These are phyloP conservation scores for Collichthys lucidus DNA, from an alignment of 2,113 vertebrate genomes.

Conservation along the genomic window DNA sequence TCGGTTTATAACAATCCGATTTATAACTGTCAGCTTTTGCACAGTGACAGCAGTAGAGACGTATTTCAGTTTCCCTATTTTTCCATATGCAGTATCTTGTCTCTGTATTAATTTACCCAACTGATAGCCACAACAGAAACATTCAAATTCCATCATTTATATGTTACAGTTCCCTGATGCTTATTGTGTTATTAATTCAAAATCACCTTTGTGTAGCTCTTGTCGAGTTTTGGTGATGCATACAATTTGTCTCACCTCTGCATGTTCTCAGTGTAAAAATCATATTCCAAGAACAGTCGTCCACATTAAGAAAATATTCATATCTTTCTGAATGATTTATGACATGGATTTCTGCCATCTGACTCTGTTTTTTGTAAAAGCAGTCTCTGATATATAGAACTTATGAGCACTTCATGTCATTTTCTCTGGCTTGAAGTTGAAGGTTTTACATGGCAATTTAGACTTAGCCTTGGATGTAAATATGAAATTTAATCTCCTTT, in stretches of 20 bases:
- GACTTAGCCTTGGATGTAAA: conserved; percentile 15
- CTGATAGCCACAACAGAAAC: neutral
- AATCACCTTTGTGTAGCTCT: neutral
- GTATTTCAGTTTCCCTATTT: neutral
- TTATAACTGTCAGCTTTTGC: neutral
- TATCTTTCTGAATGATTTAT: conserved; percentile 12
- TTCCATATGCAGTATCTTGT: neutral
- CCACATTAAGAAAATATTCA: neutral
- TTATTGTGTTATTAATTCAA: neutral
- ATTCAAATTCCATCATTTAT: neutral
- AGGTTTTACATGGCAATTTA: conserved; percentile 13
- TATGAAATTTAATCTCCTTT: conserved; percentile 22
- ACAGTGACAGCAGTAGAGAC: neutral
- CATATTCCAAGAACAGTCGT: neutral
- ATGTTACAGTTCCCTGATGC: neutral
- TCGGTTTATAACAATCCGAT: too few relatives aligned
- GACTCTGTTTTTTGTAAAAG: neutral
- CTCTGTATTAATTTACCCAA: neutral
- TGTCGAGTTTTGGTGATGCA: neutral
- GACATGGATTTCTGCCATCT: conserved; percentile 3
- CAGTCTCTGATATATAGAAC: conserved; percentile 6
- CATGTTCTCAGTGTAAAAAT: neutral
- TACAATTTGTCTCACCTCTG: neutral
- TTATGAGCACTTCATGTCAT: conserved; percentile 30
- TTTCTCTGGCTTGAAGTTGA: conserved; percentile 11